Evolutionary conservation across 2,888 invertebrate genomes (phyloP).

Genomic region (Philereme transversata): DNA sequence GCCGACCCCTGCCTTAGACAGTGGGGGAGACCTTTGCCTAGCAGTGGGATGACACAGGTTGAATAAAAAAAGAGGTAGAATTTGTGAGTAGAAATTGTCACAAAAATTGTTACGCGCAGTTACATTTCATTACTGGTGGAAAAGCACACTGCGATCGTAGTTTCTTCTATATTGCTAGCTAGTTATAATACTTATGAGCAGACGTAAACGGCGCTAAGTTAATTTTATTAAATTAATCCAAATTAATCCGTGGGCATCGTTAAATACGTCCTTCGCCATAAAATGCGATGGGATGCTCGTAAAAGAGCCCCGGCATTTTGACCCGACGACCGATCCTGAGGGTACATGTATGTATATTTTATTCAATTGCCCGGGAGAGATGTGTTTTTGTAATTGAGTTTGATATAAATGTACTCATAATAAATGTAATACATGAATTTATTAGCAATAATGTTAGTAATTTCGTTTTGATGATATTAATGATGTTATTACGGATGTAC

Average conservation of each 20-base stretch:
- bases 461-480: neutral
- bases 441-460: neutral
- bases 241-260: conserved; percentile 58
- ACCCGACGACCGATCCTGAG: conserved; percentile 3
- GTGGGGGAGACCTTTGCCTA: no score
- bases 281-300: conserved; percentile 60
- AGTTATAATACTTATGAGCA: no score
- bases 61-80: no score
- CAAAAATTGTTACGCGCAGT: no score
- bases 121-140: no score
- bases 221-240: conserved; percentile 74
- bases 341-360: conserved; percentile 33
- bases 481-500: no score
- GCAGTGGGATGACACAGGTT: no score
- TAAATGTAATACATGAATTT: conserved; percentile 8
- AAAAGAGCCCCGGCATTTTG: conserved; percentile 50
- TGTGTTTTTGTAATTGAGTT: conserved; percentile 18
- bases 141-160: no score
- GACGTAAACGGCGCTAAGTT: conserved; percentile 43
- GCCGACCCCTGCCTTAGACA: no score
- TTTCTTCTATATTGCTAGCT: no score
- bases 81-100: no score
- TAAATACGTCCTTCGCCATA: conserved; percentile 62
- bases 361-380: conserved; percentile 37
- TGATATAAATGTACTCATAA: conserved; percentile 12